Base-by-base conservation (phyloP, 2,797 vertebrate species). In the Momotus momota region DNA sequence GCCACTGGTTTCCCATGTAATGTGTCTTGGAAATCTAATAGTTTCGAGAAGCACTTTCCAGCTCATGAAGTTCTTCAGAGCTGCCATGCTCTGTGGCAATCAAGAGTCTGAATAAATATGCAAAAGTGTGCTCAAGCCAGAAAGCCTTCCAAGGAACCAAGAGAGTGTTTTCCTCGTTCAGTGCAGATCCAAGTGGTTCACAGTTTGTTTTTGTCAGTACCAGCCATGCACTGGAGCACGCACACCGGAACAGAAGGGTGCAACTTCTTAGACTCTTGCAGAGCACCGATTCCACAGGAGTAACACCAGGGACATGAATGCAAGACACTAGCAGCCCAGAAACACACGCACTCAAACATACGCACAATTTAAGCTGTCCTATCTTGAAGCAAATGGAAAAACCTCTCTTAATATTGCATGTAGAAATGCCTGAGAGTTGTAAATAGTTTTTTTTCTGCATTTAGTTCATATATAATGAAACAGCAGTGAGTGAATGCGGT, bases 391-490 rank as follows among this genome's bases (percentile, higher is more conserved):
- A 72, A 55, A 46, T 51, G 82, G 87, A 52, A 79, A 57, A 94
- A 25, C 5, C 62, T 77, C 73, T 40, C 65, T 91, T 81, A 88
- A 84, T 77, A 40, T 20, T 51, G 72, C 35, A 33, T 41, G 77
- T 13, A 64, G 48, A 81, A 93, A 78, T 45, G 89, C 58, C 85
- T 72, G 58, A 83, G 72, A 81, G 46, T 61, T 86, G 82, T 83
- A 88, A 96, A 84, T 93, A 93, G 88, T 54, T 64, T 72, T 35
- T 81, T 29, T 75, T 19, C 60, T 45, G n/a, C 18, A 23, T 81
- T 96, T 84, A 70, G 73, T 62, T 93, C 64, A 38, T 48, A 60
- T 57, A 80, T 75, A 94, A 96, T 81, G 85, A 55, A 96, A 88
- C 16, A 86, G 73, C 93, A 79, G 58, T 5, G 40, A 83, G 79